These are phyloP conservation scores for Macrosiphum euphorbiae DNA, from an alignment of 2,888 invertebrate species.

Conservation along the genomic window DNA sequence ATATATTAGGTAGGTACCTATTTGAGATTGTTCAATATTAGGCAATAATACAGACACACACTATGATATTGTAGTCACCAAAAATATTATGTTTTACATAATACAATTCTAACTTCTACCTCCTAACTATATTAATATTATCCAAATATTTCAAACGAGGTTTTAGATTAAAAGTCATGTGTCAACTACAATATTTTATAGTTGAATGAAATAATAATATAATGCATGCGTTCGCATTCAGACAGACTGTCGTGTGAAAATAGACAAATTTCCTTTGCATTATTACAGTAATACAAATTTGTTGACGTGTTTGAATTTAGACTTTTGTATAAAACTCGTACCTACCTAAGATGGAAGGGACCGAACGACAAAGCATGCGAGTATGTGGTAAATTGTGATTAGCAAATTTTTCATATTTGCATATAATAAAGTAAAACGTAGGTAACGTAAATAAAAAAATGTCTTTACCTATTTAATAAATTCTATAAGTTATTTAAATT, in stretches of 20 bases:
- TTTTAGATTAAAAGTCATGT: background rate
- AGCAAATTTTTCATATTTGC: background rate
- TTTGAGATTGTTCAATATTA: background rate
- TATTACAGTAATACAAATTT: background rate
- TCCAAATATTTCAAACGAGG: background rate
- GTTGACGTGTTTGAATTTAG: background rate
- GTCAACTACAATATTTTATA: background rate
- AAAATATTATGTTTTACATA: background rate
- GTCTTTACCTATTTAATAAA: background rate
- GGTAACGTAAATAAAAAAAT: background rate
- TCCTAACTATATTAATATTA: background rate
- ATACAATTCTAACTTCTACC: background rate
- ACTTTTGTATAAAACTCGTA: background rate
- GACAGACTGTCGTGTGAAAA: background rate
- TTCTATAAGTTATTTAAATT: background rate
- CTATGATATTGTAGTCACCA: background rate
- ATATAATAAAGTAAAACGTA: background rate
- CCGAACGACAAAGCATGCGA: background rate
- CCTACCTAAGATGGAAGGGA: background rate
- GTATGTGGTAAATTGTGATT: background rate
- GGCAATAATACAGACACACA: background rate
- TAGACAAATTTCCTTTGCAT: background rate
- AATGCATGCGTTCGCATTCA: background rate
- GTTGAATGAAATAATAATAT: background rate
- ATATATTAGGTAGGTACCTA: background rate